phyloP scores from a whole-genome alignment of 1,140 invertebrate genomes.

The Calycopis cecrops region DNA sequence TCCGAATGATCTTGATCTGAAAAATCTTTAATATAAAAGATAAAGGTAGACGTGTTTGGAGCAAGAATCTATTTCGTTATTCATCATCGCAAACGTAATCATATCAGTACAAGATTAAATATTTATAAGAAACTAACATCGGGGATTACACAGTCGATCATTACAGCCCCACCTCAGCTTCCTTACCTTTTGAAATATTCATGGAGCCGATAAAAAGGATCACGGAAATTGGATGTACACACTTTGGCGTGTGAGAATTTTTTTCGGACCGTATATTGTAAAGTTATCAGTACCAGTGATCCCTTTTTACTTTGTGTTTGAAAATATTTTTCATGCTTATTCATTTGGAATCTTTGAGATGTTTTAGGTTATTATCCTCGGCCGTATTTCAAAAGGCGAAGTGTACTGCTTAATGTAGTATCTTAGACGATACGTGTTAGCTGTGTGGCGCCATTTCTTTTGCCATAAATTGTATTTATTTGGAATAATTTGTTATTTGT shows the following conservation, averaged over 20 bases:
- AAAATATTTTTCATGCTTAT: not conserved
- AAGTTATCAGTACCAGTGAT: too few relatives aligned
- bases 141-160: constrained; percentile 28
- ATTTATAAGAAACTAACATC: constrained; percentile 32
- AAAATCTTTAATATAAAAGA: too few relatives aligned
- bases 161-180: constrained; percentile 24
- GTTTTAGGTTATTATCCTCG: too few relatives aligned
- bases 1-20: too few relatives aligned
- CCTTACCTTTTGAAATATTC: constrained; percentile 32
- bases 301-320: not conserved
- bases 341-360: not conserved
- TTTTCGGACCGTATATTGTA: constrained; percentile 2
- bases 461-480: too few relatives aligned
- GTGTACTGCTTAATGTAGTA: too few relatives aligned
- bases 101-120: constrained; percentile 16
- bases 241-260: not conserved
- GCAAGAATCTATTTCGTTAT: too few relatives aligned
- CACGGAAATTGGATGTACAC: constrained; percentile 26
- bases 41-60: too few relatives aligned
- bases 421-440: too few relatives aligned
- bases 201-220: constrained; percentile 31
- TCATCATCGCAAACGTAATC: not conserved
- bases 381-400: too few relatives aligned
- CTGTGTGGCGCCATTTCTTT: too few relatives aligned
- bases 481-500: too few relatives aligned